phyloP scores from a whole-genome alignment of 2,113 vertebrate species.

The Phyllopteryx taeniolatus region DNA sequence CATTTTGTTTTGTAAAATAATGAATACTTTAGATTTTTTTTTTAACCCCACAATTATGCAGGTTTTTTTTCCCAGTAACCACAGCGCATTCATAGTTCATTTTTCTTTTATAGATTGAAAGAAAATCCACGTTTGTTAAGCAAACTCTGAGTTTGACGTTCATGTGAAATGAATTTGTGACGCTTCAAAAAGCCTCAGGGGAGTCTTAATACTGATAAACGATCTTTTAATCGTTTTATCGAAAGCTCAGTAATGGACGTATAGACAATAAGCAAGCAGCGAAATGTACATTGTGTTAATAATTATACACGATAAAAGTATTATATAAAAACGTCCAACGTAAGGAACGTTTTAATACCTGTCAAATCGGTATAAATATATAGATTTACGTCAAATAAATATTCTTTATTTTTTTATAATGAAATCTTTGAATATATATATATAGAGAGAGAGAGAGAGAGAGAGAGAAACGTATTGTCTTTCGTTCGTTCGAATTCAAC shows the following conservation, averaged over 20 bases:
- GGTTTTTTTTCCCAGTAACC: too few species aligned
- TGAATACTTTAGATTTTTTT: too few species aligned
- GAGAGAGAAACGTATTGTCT: background rate
- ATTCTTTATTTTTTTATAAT: background rate
- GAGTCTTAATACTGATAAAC: background rate
- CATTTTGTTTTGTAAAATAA: too few species aligned
- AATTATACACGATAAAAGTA: background rate
- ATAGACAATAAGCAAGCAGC: background rate
- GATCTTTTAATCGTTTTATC: background rate
- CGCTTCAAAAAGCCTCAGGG: too few species aligned
- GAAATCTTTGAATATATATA: background rate
- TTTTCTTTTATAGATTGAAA: too few species aligned
- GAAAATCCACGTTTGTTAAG: too few species aligned
- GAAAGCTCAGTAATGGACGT: background rate
- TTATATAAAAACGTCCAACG: too few species aligned
- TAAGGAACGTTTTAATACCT: background rate
- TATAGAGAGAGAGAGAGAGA: too few species aligned
- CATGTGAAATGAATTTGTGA: too few species aligned
- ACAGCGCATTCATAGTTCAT: too few species aligned
- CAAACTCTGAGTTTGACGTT: too few species aligned
- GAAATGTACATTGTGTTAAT: background rate
- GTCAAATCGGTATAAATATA: background rate
- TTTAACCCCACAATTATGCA: too few species aligned
- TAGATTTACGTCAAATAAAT: background rate
- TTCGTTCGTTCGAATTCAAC: background rate